Conservation (phyloP, 2,888 invertebrate genomes). For the Zhuqinia jingwanae region DNA sequence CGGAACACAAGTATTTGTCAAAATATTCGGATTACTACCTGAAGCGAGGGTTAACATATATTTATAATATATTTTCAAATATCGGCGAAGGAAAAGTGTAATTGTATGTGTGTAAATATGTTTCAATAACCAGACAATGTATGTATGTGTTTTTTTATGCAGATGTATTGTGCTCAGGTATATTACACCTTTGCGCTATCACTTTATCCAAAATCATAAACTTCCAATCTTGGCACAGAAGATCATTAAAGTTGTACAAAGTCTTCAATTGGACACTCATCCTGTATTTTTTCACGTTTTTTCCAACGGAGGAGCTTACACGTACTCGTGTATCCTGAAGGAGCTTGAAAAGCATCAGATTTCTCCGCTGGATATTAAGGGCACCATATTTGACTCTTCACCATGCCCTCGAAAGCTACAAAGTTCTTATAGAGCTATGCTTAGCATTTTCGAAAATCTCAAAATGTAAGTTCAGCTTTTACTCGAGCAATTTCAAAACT, state of each 20-base stretch:
- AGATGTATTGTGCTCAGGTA: slow-evolving; percentile 88
- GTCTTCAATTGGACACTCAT: slow-evolving; percentile 86
- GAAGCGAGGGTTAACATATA: slow-evolving; percentile 87
- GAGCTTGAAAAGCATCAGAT: slow-evolving; percentile 67
- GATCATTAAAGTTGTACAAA: slow-evolving; percentile 80
- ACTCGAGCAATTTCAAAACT: too few relatives aligned
- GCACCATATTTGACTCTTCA: slow-evolving; percentile 88
- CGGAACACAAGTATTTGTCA: slow-evolving; percentile 88
- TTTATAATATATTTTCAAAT: too few relatives aligned
- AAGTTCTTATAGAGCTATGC: slow-evolving; percentile 84
- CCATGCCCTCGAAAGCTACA: slow-evolving; percentile 85
- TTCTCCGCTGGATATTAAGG: slow-evolving; percentile 82
- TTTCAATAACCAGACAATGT: too few relatives aligned
- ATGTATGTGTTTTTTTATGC: slow-evolving; percentile 51
- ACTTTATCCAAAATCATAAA: slow-evolving; percentile 81
- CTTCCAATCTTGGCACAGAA: slow-evolving; percentile 69
- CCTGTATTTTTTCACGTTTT: slow-evolving; percentile 89
- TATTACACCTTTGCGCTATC: slow-evolving; percentile 86
- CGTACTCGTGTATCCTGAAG: slow-evolving; percentile 85
- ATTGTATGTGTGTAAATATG: too few relatives aligned
- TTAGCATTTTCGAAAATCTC: slow-evolving; percentile 83
- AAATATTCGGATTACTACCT: slow-evolving; percentile 91
- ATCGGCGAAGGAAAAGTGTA: too few relatives aligned
- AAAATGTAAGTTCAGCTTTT: slow-evolving; percentile 77
- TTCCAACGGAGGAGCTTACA: slow-evolving; percentile 88